Percentiles rank a stretch among this genome's conserved stretches.
phyloP scores from a whole-genome alignment of 2,888 invertebrate genomes.

The Polydrusus pterygomalis region DNA sequence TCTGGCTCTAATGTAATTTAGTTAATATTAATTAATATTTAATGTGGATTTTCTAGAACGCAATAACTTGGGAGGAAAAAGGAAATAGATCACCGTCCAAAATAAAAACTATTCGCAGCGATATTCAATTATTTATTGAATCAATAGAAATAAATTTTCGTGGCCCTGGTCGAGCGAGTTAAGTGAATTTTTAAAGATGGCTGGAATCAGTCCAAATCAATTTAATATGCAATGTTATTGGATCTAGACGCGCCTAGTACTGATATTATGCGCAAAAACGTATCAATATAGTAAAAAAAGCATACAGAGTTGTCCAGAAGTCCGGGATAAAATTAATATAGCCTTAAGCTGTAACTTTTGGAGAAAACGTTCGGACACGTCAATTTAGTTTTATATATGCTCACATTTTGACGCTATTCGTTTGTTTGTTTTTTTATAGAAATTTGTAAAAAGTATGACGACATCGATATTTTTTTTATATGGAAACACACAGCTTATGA shows the following conservation, averaged over 20 bases:
- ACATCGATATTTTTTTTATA: too few relatives aligned
- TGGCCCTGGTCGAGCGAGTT: slow-evolving; percentile 19
- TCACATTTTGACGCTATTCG: too few relatives aligned
- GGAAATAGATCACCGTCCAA: slow-evolving; percentile 2
- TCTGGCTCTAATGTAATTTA: too few relatives aligned
- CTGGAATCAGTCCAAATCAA: slow-evolving; percentile 42
- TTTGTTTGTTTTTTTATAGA: too few relatives aligned
- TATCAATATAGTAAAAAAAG: too few relatives aligned
- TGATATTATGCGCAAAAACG: slow-evolving; percentile 28
- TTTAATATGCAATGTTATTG: slow-evolving; percentile 39
- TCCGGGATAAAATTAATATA: too few relatives aligned
- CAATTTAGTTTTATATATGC: too few relatives aligned
- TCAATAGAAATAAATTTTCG: slow-evolving; percentile 42
- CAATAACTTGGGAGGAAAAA: slow-evolving; percentile 3
- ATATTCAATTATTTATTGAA: slow-evolving; percentile 48
- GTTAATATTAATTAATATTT: neutral
- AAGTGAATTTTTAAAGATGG: slow-evolving; percentile 44
- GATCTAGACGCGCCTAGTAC: slow-evolving; percentile 14
- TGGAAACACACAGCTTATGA: too few relatives aligned
- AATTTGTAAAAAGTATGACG: too few relatives aligned
- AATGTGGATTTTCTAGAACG: slow-evolving; percentile 6
- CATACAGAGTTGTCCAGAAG: too few relatives aligned
- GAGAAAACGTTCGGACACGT: too few relatives aligned
- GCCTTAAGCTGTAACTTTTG: too few relatives aligned
- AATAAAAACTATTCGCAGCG: slow-evolving; percentile 29